Conservation (phyloP, 2,888 invertebrate species). For the Trachelus iudaicus region DNA sequence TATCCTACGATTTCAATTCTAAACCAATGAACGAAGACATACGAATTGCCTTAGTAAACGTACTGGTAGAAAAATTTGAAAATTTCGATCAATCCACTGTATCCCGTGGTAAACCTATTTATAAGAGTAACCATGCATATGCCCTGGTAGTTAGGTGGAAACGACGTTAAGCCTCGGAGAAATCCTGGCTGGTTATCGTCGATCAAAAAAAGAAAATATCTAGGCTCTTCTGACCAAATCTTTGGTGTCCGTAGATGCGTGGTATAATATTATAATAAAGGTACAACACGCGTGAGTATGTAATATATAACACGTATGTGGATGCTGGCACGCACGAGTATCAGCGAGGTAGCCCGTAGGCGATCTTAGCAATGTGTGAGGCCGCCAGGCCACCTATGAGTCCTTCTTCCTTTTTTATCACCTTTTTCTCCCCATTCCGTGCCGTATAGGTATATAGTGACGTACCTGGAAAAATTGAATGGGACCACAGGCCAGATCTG, state of each 20-base stretch:
- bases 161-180: neutral
- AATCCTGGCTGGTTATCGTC: neutral
- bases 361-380: conserved; percentile 52
- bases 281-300: conserved; percentile 23
- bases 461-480: neutral
- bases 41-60: neutral
- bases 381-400: conserved; percentile 51
- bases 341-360: conserved; percentile 39
- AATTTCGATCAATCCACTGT: neutral
- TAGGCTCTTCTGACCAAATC: neutral
- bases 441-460: neutral
- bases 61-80: neutral
- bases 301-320: conserved; percentile 34
- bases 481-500: neutral
- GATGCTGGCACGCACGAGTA: conserved; percentile 20
- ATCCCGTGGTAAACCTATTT: neutral
- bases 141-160: neutral
- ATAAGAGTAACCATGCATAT: neutral
- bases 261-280: conserved; percentile 30
- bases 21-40: neutral
- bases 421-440: conserved; percentile 23
- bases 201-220: neutral
- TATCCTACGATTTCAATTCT: neutral
- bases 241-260: conserved; percentile 11
- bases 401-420: conserved; percentile 33